Base-by-base conservation (phyloP, 1,140 invertebrate genomes). In the Papilio xuthus region DNA sequence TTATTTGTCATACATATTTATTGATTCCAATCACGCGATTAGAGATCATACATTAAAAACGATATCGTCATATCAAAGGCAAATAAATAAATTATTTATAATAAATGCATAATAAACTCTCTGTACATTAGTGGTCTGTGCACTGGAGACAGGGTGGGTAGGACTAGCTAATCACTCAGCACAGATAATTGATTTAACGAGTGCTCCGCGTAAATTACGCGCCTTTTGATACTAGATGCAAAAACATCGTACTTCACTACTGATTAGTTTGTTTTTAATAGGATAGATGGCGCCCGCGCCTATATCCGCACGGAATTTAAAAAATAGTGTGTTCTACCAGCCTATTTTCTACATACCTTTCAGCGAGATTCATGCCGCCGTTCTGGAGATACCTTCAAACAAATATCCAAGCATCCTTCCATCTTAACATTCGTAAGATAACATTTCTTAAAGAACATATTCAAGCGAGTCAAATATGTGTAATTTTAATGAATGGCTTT, bases 181-280 rank as follows among this genome's bases (percentile, higher is more conserved):
- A 73, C n/a, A 20, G 71, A 73, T 73, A 73, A 73, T 73, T 73
- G 71, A 73, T 73, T 73, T 73, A 6, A 47, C 42, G 20, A 47
- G 37, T 12, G 12, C 69, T 15, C 20, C 32, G 12, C 10, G 42
- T 42, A 73, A 73, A 73, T 73, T 73, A 73, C 71, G 37, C 9
- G 60, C 26, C 53, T 32, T 20, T 37, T 70, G 69, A 70, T 32
- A 70, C 10, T 9, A 37, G 18, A n/a, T 70, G 15, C 18, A 70
- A 41, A 70, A 41, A 70, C 18, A 41, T 20, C 15, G 32, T 42
- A 42, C 37, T 20, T 70, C 32, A 41, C 18, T 32, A 42, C 15
- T 42, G 15, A 70, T 37, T 37, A 70, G 37, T 70, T 37, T 37
- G 15, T 70, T 20, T 42, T 70, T 6, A 6, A 37, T n/a, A 37